Evolutionary conservation across 2,888 invertebrate genomes (phyloP), one percentile per base, ranked within the genome.

Genomic region (Hyposoter dolosus): DNA sequence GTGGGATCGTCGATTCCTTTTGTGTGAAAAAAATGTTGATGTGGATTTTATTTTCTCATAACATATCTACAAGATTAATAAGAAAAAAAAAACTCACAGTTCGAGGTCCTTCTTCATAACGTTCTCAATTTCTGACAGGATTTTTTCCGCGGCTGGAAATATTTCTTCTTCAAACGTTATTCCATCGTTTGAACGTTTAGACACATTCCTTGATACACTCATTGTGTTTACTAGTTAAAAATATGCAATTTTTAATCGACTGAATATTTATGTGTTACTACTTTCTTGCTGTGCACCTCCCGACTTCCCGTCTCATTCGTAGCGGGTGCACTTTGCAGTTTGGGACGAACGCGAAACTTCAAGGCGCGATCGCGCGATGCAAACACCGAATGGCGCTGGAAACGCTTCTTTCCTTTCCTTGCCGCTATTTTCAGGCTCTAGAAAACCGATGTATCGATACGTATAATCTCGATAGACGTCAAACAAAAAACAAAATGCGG

Each of bases 121-220:
- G 89, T 95, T 96, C 93, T 97, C 96, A 88, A 98, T 95, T 91
- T 97, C 97, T 89, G 96, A 96, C 88, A 98, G 95, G 91, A 98
- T 98, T 95, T 97, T 97, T 93, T 98, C 97, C 83, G 97, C 97
- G 88, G 97, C 95, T 79, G 97, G 96, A 93, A 96, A 96, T 91
- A 96, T 96, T 92, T 97, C 96, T 91, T 97, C 95, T 90, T 95
- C 94, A 95, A 95, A 91, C 89, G 86, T 81, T 15, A 78, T 68
- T n/a, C 85, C 86, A 82, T 77, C 88, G 84, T 89, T 86, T 88
- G 88, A 50, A 87, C 85, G 82, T 90, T 76, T 89, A 69, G 86
- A 89, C 87, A 88, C 90, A 90, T 91, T 90, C 90, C 90, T 90
- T 74, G 83, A 76, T 68, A 85, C 88, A 90, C 90, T 85, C 74